Base-by-base conservation (phyloP, 2,113 vertebrate species). In the Trachemys scripta region DNA sequence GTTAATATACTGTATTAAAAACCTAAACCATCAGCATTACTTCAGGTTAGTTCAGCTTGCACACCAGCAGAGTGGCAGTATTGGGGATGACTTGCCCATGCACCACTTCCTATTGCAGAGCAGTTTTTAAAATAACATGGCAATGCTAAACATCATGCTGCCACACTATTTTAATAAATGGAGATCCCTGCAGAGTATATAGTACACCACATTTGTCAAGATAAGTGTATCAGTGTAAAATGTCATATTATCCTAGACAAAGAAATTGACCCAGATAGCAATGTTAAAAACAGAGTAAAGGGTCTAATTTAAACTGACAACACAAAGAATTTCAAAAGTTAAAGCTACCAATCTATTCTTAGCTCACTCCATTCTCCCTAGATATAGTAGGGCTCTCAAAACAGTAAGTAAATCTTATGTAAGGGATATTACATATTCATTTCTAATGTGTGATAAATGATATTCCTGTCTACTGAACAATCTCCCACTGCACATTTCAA, bases 271-370 rank as follows among this genome's bases (percentile, higher is more conserved):
- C 79, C 86, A 97, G 96, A 97, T 85, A 96, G 93, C 91, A 92
- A 92, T 88, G 92, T 96, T 96, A 97, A 97, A 96, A 81, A 62
- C 93, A 59, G 80, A 94, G 90, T 90, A 97, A 95, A 95, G 92
- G 65, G 84, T 94, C 89, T 98, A 86, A 96, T 97, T 97, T 97
- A 97, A 97, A 96, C 94, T 92, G 94, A 97, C 94, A 97, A 91
- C 51, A 81, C 82, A 97, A 95, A 93, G 95, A 93, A 98, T 97
- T 76, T 92, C 83, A 56, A 72, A 93, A 82, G 29, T 81, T 94
- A 94, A 90, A 87, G 50, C 86, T 82, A 88, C 80, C 65, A 82
- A 49, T 87, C 47, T 29, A 85, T 49, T 53, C 51, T 91, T 89
- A 94, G 91, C 85, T 82, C 82, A 93, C 81, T 91, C 83, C 2